Evolutionary conservation across 2,888 invertebrate species (phyloP).

Genomic region (Lapara coniferarum): DNA sequence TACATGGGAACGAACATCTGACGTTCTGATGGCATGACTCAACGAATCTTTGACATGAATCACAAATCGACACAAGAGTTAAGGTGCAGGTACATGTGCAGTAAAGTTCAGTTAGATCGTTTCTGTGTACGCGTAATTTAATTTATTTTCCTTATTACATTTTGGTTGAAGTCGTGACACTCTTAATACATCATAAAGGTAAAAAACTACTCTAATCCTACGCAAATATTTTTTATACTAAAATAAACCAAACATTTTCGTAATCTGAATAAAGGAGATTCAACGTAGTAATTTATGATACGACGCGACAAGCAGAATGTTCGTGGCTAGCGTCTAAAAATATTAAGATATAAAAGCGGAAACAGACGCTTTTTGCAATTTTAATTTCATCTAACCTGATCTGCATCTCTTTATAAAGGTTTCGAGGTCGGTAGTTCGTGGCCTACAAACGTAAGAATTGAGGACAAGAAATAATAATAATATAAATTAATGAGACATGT

Average conservation of each 20-base stretch:
- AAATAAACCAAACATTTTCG: slow-evolving; percentile 11
- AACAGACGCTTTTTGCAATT: slow-evolving; percentile 51
- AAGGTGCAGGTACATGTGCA: slow-evolving; percentile 58
- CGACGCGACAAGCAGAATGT: slow-evolving; percentile 1
- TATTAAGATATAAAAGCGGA: slow-evolving; percentile 3
- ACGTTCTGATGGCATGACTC: slow-evolving; percentile 61
- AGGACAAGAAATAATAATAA: slow-evolving; percentile 48
- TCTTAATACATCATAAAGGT: neutral
- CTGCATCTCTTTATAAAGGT: slow-evolving; percentile 64
- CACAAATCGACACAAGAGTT: slow-evolving; percentile 65
- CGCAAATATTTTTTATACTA: neutral
- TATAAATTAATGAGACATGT: slow-evolving; percentile 45
- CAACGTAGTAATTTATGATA: slow-evolving; percentile 9
- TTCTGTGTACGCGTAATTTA: neutral
- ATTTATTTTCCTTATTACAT: neutral
- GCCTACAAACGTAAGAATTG: slow-evolving; percentile 57
- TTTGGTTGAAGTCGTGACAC: neutral
- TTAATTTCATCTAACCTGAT: slow-evolving; percentile 58
- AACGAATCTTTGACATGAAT: slow-evolving; percentile 64
- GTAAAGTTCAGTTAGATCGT: slow-evolving; percentile 18
- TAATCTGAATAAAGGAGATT: slow-evolving; percentile 1
- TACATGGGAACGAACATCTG: slow-evolving; percentile 73
- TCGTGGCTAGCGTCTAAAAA: neutral
- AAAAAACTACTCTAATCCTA: neutral
- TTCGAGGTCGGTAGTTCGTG: slow-evolving; percentile 63